Base-by-base conservation (phyloP, 2,888 invertebrate species). In the Escarpia spicata region DNA sequence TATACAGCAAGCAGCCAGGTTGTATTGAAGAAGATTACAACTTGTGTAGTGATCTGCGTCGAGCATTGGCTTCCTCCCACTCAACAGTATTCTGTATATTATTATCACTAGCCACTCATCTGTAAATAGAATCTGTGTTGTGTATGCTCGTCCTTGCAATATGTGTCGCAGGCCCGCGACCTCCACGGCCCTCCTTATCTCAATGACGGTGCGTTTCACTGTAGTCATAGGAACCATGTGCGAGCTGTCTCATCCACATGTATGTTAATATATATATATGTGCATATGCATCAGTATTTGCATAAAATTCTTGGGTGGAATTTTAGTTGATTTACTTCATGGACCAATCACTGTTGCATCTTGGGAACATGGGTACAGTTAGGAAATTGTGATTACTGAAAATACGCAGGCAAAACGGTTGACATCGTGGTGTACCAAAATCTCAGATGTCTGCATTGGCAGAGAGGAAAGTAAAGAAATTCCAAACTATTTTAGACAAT, bases 21-120 rank as follows among this genome's bases (percentile, higher is more conserved):
- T 75, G 75, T 75, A 15, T 75, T 26, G 75, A 26, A 75, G 26
- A 75, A 75, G 75, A 26, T 19, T 15, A 75, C 75, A 75, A 75
- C 75, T 19, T 19, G 26, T 26, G 26, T n/a, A 2, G 75, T 75
- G 75, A 75, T 75, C 75, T 75, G 75, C 75, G n/a, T 75, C 75
- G 75, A 75, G 26, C 75, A 75, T 19, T 75, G 75, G 75, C 75
- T 75, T 75, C 75, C 75, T 75, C 75, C 75, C 2, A 75, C n/a
- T 75, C 75, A 75, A 75, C 75, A 75, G 75, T 75, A 75, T 75
- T 75, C 75, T 75, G 75, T 75, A 75, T 75, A 26, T 75, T 75
- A 75, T 75, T 75, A 75, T 75, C 75, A 75, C 75, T 75, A 26
- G n/a, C 19, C 75, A 75, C 75, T 75, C 75, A 75, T 75, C 75